These are phyloP conservation scores for Parauchenoglanis ngamensis DNA, from an alignment of 2,797 vertebrate genomes.

Conservation along the genomic window DNA sequence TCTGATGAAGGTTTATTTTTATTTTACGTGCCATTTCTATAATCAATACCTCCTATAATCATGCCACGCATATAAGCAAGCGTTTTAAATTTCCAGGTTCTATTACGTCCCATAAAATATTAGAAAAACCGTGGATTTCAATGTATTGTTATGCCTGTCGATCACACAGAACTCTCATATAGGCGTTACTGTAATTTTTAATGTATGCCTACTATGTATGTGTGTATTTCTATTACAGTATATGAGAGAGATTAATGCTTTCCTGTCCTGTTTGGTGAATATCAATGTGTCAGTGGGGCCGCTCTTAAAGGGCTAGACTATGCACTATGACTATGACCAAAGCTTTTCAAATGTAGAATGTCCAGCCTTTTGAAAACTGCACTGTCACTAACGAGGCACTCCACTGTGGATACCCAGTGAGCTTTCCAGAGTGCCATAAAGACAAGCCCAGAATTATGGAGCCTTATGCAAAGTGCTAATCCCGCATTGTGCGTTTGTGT, in stretches of 20 bases:
- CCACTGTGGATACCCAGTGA: not conserved
- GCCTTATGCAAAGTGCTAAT: slow-evolving; percentile 52
- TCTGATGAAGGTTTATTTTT: not conserved
- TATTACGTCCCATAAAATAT: not conserved
- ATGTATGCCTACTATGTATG: not conserved
- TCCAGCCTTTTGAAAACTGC: not conserved
- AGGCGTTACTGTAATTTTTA: not conserved
- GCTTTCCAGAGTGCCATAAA: slow-evolving; percentile 1
- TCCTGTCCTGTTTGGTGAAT: not conserved
- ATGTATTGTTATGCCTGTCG: too few species aligned
- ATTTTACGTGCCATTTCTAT: not conserved
- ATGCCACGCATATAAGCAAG: not conserved
- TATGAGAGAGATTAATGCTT: not conserved
- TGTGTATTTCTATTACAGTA: too few species aligned
- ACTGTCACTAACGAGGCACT: not conserved
- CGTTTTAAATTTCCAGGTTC: not conserved
- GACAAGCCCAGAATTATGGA: not conserved
- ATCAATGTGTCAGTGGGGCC: not conserved
- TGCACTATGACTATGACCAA: not conserved
- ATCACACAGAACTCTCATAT: not conserved
- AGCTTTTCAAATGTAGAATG: not conserved
- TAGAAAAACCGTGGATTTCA: not conserved
- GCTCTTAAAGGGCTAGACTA: slow-evolving; percentile 54
- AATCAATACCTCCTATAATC: not conserved
- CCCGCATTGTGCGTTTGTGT: not conserved